Conservation (phyloP, 53 echinoderm and acorn worm species). For the Paracentrotus lividus region DNA sequence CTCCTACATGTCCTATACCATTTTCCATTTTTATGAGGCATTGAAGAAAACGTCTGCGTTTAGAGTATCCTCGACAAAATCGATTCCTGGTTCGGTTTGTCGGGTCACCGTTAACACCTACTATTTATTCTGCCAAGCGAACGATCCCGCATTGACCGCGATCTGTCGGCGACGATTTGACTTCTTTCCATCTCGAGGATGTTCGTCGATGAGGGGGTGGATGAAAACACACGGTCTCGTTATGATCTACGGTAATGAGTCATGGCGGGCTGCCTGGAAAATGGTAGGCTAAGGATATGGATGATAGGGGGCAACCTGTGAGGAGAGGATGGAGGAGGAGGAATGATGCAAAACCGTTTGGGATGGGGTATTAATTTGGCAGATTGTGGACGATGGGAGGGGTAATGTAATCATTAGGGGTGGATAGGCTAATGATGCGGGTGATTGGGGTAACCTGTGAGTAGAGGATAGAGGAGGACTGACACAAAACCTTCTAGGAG, state of each 20-base stretch:
- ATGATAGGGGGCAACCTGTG: background rate
- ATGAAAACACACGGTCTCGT: background rate
- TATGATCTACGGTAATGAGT: background rate
- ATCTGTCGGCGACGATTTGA: constrained; percentile 24
- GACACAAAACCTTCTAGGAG: background rate
- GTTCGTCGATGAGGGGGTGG: background rate
- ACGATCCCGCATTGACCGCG: constrained; percentile 21
- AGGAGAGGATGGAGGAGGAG: too few relatives aligned
- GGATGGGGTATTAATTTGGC: too few relatives aligned
- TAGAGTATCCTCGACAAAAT: constrained; percentile 20
- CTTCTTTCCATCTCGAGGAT: background rate
- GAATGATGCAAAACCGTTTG: background rate
- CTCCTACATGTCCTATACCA: background rate
- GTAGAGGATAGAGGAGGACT: too few relatives aligned
- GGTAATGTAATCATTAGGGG: too few relatives aligned
- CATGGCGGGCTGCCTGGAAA: constrained; percentile 11
- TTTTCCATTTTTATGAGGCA: background rate
- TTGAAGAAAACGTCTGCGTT: background rate
- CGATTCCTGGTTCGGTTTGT: background rate
- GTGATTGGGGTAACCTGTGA: background rate
- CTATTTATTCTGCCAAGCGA: constrained; percentile 19
- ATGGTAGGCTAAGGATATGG: background rate
- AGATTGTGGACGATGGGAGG: too few relatives aligned
- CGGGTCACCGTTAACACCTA: constrained; percentile 23
- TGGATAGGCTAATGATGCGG: background rate